Base-by-base conservation (phyloP, 2,113 vertebrate species). In the Siphamia tubifer region DNA sequence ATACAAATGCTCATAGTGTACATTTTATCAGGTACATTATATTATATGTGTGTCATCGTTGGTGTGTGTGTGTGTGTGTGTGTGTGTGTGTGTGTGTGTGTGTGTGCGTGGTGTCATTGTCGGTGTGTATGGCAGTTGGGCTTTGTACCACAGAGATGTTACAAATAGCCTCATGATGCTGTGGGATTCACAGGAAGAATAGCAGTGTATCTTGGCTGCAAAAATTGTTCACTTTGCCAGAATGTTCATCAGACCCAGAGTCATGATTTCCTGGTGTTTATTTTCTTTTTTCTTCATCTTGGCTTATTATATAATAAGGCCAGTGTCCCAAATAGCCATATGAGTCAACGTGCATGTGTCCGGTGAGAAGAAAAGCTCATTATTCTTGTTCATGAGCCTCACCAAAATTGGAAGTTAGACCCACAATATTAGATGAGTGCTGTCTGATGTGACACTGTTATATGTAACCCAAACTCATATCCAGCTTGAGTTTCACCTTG, bases 121-220 rank as follows among this genome's bases (percentile, higher is more conserved):
- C 35, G 30, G 16, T 21, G 25, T 45, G 17, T 24, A 15, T n/a
- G 42, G 23, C 23, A 47, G 21, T 24, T 44, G 10, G 44, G 13
- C 17, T 47, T 54, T 39, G 30, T 34, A 15, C 5, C 24, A 25
- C 21, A 28, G 24, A 40, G 35, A 32, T 31, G 44, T 62, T 56
- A 51, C 55, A 65, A 57, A 74, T 47, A 47, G 28, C 52, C 49
- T 40, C 19, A 39, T 32, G 62, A 47, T 55, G 31, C 13, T 1
- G 12, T 64, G 45, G 56, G 40, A 13, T 39, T 34, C 39, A 40
- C 52, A 40, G 8, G 25, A 40, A 49, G 55, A 74, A 70, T 25
- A 70, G 53, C 40, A 49, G 19, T 3, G 7, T 61, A 38, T 56
- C 25, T 72, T 53, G 30, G 70, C 75, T 71, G 56, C 61, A 76